phyloP scores from a whole-genome alignment of 2,888 invertebrate genomes.

The Leptinotarsa haldemani region DNA sequence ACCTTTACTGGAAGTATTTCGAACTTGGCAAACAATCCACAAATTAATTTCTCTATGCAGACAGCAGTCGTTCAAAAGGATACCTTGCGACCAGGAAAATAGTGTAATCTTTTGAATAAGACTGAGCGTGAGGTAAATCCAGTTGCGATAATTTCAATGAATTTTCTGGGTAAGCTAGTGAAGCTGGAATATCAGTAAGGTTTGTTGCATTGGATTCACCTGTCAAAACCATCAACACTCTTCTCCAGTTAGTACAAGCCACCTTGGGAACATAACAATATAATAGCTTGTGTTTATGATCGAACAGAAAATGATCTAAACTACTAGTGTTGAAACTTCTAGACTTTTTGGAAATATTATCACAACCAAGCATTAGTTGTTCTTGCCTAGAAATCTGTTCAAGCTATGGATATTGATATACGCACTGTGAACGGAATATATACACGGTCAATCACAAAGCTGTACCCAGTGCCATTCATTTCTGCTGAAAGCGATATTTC shows the following conservation, averaged over 20 bases:
- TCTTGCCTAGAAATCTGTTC: conserved; percentile 64
- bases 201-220: conserved; percentile 76
- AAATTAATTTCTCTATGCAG: conserved; percentile 92
- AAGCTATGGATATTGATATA: conserved; percentile 61
- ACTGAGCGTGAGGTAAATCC: conserved; percentile 72
- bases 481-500: no score
- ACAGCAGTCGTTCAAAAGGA: conserved; percentile 90
- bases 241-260: conserved; percentile 96
- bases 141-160: conserved; percentile 70
- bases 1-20: conserved; percentile 81
- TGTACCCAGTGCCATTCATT: no score
- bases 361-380: conserved; percentile 65
- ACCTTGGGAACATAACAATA: conserved; percentile 97
- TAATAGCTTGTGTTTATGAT: conserved; percentile 84
- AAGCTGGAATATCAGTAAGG: conserved; percentile 81
- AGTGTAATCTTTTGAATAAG: conserved; percentile 80
- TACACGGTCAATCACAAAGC: no score
- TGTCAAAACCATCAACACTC: conserved; percentile 81
- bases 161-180: conserved; percentile 78
- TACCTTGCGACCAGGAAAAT: conserved; percentile 90
- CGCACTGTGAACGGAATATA: no score
- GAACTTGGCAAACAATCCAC: conserved; percentile 78
- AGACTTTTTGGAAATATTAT: conserved; percentile 54
- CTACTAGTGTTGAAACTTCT: conserved; percentile 64
- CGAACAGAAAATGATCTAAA: conserved; percentile 85